A percentile compares a stretch with the other conserved stretches of the same genome.
phyloP scores from a whole-genome alignment of 1,140 invertebrate genomes.

The Cotesia typhae region DNA sequence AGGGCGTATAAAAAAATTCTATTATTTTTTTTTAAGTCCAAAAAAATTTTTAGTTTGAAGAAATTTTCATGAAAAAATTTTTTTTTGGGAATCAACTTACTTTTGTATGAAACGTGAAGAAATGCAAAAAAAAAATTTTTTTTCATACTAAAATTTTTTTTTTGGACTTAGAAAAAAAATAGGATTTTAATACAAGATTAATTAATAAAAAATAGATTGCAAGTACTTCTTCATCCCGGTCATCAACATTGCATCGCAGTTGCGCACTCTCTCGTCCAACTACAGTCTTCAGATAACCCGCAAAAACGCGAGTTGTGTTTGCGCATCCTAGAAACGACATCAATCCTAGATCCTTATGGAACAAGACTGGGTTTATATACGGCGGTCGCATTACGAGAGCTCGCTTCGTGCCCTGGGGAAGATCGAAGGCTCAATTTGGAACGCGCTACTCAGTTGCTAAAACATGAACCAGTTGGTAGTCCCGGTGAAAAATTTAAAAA shows the following conservation, averaged over 20 bases:
- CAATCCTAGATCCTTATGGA: conserved; percentile 74
- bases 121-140: too few species aligned
- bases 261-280: conserved; percentile 81
- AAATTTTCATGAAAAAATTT: too few species aligned
- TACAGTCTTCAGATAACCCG: conserved; percentile 69
- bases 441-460: conserved; percentile 62
- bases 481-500: conserved; percentile 64
- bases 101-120: too few species aligned
- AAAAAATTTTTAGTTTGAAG: too few species aligned
- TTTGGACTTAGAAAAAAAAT: not conserved
- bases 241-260: conserved; percentile 83
- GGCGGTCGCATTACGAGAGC: conserved; percentile 76
- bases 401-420: conserved; percentile 68
- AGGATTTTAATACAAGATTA: not conserved
- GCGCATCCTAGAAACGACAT: conserved; percentile 72
- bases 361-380: conserved; percentile 76
- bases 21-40: too few species aligned
- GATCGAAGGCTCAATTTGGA: conserved; percentile 60
- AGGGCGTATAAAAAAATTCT: too few species aligned
- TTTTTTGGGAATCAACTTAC: too few species aligned
- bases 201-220: conserved; percentile 61
- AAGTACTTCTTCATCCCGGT: conserved; percentile 77
- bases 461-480: conserved; percentile 64
- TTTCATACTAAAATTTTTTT: too few species aligned
- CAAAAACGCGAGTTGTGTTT: conserved; percentile 73